Conservation (phyloP, 2,888 invertebrate genomes). For the Chrysolina americana region DNA sequence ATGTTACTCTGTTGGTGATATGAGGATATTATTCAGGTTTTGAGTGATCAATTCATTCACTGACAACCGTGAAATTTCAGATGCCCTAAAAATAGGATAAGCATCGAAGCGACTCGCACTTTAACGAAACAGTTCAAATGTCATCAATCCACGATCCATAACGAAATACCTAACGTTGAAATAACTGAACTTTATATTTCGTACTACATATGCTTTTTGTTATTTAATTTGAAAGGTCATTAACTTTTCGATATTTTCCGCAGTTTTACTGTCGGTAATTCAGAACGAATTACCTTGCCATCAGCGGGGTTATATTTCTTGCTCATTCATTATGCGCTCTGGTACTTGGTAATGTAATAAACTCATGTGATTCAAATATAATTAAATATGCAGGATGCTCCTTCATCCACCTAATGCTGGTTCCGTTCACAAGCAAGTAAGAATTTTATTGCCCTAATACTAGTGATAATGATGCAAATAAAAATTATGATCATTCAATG, state of each 20-base stretch:
- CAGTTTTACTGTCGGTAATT: slow-evolving; percentile 17
- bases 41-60: neutral
- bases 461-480: too few relatives aligned
- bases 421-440: too few relatives aligned
- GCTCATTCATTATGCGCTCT: neutral
- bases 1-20: too few relatives aligned
- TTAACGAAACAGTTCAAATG: neutral
- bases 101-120: neutral
- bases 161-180: neutral
- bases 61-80: neutral
- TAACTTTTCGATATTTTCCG: slow-evolving; percentile 21
- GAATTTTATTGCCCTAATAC: too few relatives aligned
- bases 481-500: too few relatives aligned
- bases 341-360: neutral
- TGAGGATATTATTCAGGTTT: too few relatives aligned
- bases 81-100: neutral
- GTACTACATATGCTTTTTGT: neutral
- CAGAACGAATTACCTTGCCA: neutral
- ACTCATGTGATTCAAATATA: too few relatives aligned
- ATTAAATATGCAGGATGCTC: too few relatives aligned
- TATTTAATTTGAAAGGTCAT: slow-evolving; percentile 25
- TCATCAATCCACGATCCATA: neutral
- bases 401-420: too few relatives aligned
- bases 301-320: neutral
- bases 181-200: neutral